Base-by-base conservation (phyloP, 1,140 invertebrate species). In the Bombus picipes region DNA sequence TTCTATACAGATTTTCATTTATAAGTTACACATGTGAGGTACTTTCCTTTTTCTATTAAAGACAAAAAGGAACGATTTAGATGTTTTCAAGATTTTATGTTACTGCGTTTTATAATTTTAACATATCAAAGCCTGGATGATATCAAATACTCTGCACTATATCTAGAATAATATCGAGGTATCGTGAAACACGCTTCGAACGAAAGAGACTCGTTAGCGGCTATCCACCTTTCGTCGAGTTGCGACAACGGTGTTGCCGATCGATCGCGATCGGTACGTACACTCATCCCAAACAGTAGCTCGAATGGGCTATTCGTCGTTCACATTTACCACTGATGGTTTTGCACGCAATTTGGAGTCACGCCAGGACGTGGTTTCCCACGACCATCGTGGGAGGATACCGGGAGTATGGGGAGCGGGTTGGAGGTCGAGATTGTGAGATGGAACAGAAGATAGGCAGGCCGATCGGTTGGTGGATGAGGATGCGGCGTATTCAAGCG, bases 271-370 rank as follows among this genome's bases (percentile, higher is more conserved):
- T 89, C 88, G 87, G 65, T 66, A 66, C 32, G 32, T n/a, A 34
- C 65, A 66, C 32, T 70, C 82, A 89, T 89, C 87, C 83, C 83
- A 87, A 88, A 88, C 87, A 87, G 18, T 34, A 28, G 13, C 76
- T 75, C 86, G 71, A 72, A 85, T 86, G 70, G 73, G 62, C 83
- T 73, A 88, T 87, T 85, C 88, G 87, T 84, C 81, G 72, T 83
- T 89, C 88, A 74, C 89, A 90, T 90, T 90, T 90, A 90, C 88
- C 89, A 68, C 80, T 77, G 89, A 90, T 90, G 86, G 89, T 90
- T 90, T 90, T 90, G 88, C 89, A 90, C 89, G 89, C 89, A 90
- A 90, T 90, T 90, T 90, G 89, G 89, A 90, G 89, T 90, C 71
- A 86, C 70, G 89, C 89, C 89, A 90, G 88, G 72, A 90, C 89